Conservation (phyloP, 2,888 invertebrate genomes). For the Drosophila sordidula region DNA sequence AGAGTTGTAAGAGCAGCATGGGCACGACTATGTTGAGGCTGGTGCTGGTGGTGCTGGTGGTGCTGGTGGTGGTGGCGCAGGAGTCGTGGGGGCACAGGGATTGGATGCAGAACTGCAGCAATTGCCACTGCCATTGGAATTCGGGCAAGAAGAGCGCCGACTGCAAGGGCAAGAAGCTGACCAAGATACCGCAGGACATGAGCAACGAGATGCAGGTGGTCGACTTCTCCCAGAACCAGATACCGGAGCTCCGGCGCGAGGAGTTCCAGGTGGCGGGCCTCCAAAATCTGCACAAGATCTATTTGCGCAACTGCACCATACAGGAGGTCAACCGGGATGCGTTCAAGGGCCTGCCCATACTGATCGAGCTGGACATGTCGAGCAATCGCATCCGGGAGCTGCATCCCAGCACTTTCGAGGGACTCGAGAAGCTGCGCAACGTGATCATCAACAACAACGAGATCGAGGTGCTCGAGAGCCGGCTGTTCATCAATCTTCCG, state of each 20-base stretch:
- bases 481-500: slow-evolving; percentile 90
- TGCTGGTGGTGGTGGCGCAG: slow-evolving; percentile 48
- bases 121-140: slow-evolving; percentile 94
- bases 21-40: slow-evolving; percentile 3
- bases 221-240: slow-evolving; percentile 90
- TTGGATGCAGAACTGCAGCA: slow-evolving; percentile 83
- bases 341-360: slow-evolving; percentile 90
- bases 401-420: slow-evolving; percentile 89
- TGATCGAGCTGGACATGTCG: slow-evolving; percentile 93
- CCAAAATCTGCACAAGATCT: slow-evolving; percentile 92
- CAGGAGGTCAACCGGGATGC: slow-evolving; percentile 90
- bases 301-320: slow-evolving; percentile 90
- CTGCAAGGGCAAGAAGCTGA: slow-evolving; percentile 89
- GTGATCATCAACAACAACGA: slow-evolving; percentile 91
- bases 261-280: slow-evolving; percentile 90
- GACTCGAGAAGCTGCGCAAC: slow-evolving; percentile 89
- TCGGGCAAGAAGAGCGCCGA: slow-evolving; percentile 94
- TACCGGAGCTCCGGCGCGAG: slow-evolving; percentile 88
- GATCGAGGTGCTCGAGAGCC: slow-evolving; percentile 90
- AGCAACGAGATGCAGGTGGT: slow-evolving; percentile 90
- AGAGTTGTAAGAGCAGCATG: slow-evolving; percentile 2
- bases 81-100: slow-evolving; percentile 73
- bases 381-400: slow-evolving; percentile 89
- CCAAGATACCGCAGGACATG: slow-evolving; percentile 89
- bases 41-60: slow-evolving; percentile 19